Evolutionary conservation across 2,888 invertebrate species (phyloP).

Genomic region (Agonopterix subpropinquella): DNA sequence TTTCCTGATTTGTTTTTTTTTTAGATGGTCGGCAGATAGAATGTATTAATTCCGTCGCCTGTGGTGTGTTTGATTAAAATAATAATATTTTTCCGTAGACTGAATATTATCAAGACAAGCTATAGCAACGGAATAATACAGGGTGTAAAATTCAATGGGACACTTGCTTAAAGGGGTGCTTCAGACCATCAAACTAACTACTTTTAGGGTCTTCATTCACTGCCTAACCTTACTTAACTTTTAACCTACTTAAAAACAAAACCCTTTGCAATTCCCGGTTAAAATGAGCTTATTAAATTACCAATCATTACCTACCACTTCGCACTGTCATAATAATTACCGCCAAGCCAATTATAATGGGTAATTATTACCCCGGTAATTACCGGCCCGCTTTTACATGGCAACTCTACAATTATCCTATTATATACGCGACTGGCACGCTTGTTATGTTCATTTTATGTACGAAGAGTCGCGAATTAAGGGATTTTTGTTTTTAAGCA

Average conservation of each 20-base stretch:
- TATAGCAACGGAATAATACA: too few relatives aligned
- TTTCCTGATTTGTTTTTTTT: slow-evolving; percentile 2
- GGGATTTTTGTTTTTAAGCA: too few relatives aligned
- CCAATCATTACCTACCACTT: slow-evolving; percentile 1
- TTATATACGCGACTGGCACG: slow-evolving; percentile 10
- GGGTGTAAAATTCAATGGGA: too few relatives aligned
- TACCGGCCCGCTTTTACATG: slow-evolving; percentile 1
- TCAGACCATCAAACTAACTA: too few relatives aligned
- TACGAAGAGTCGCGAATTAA: too few relatives aligned
- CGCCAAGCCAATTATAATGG: not conserved
- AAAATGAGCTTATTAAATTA: too few relatives aligned
- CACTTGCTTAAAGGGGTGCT: too few relatives aligned
- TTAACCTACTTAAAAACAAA: too few relatives aligned
- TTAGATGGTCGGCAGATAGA: not conserved
- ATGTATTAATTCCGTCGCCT: slow-evolving; percentile 3
- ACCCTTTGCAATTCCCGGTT: too few relatives aligned
- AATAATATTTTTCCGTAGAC: not conserved
- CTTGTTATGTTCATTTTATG: not conserved
- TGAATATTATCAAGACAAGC: too few relatives aligned
- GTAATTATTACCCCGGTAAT: slow-evolving; percentile 1
- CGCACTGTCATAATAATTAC: slow-evolving; percentile 7
- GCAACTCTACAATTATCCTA: slow-evolving; percentile 14
- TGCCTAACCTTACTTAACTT: too few relatives aligned
- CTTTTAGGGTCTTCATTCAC: too few relatives aligned
- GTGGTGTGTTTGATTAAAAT: slow-evolving; percentile 2